These are phyloP conservation scores for Scaptomyza cyrtandrae DNA, from an alignment of 2,888 invertebrate genomes.

Conservation along the genomic window DNA sequence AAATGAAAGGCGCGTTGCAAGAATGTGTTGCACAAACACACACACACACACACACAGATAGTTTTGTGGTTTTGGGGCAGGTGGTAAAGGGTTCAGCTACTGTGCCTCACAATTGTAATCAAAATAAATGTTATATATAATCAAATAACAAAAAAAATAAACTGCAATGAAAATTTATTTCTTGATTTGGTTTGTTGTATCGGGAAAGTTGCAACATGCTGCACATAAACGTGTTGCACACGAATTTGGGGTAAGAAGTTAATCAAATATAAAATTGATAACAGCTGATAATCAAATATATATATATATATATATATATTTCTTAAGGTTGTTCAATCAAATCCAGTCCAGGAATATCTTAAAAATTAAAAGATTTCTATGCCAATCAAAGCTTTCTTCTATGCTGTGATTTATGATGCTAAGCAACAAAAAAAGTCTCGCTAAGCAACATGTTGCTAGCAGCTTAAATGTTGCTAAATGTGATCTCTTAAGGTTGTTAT, in stretches of 20 bases:
- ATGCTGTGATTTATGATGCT: background rate
- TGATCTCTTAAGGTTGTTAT: no score
- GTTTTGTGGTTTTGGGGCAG: conserved; percentile 2
- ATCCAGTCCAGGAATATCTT: no score
- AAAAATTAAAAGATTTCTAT: no score
- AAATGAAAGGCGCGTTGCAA: conserved; percentile 71
- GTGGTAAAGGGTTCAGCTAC: conserved; percentile 12
- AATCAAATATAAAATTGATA: no score
- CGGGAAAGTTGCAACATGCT: conserved; percentile 28
- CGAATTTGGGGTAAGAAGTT: no score
- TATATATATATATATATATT: no score
- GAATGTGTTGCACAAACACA: conserved; percentile 54
- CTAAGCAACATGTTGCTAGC: background rate
- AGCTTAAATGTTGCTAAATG: no score
- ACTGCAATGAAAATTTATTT: conserved; percentile 3
- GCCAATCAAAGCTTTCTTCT: no score
- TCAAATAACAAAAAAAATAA: conserved; percentile 7
- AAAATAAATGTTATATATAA: conserved; percentile 40
- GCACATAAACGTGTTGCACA: conserved; percentile 19
- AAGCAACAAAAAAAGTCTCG: background rate
- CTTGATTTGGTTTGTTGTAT: background rate
- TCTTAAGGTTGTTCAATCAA: no score
- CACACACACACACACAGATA: conserved; percentile 31
- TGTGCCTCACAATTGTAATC: conserved; percentile 40
- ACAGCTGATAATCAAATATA: no score